A percentile compares a stretch with the other conserved stretches of the same genome.
Evolutionary conservation across 2,797 vertebrate genomes (phyloP).

Genomic region (Girardinus metallicus): DNA sequence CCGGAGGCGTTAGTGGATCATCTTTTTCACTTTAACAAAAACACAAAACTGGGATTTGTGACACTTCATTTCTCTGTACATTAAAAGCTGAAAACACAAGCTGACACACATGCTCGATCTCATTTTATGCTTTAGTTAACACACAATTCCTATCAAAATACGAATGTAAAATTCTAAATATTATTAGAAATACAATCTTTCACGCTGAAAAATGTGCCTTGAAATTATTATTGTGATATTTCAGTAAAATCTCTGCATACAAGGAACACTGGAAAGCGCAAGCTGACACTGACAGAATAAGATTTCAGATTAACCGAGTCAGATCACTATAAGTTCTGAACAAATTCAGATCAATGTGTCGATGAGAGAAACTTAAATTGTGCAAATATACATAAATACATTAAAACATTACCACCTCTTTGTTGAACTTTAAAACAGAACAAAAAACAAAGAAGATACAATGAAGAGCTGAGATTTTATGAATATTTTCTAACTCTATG

Average conservation of each 20-base stretch:
- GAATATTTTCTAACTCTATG: background rate
- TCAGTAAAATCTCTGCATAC: background rate
- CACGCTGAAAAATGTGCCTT: background rate
- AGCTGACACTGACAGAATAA: background rate
- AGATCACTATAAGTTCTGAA: background rate
- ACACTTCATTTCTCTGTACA: background rate
- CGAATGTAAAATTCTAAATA: background rate
- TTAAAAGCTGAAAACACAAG: background rate
- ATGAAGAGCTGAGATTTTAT: background rate
- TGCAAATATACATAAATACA: background rate
- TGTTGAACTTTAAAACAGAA: background rate
- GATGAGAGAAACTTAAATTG: background rate
- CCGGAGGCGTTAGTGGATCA: constrained; percentile 46
- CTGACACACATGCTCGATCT: background rate
- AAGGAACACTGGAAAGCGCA: background rate
- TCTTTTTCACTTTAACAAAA: constrained; percentile 54
- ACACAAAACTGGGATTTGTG: constrained; percentile 2
- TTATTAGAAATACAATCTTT: background rate
- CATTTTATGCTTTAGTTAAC: background rate
- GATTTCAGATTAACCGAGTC: background rate
- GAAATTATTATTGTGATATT: background rate
- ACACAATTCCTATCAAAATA: background rate
- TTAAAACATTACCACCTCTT: background rate
- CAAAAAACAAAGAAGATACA: background rate
- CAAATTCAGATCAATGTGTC: background rate